These are phyloP conservation scores for Porphyrio hochstetteri DNA, from an alignment of 2,113 vertebrate genomes.

Conservation along the genomic window DNA sequence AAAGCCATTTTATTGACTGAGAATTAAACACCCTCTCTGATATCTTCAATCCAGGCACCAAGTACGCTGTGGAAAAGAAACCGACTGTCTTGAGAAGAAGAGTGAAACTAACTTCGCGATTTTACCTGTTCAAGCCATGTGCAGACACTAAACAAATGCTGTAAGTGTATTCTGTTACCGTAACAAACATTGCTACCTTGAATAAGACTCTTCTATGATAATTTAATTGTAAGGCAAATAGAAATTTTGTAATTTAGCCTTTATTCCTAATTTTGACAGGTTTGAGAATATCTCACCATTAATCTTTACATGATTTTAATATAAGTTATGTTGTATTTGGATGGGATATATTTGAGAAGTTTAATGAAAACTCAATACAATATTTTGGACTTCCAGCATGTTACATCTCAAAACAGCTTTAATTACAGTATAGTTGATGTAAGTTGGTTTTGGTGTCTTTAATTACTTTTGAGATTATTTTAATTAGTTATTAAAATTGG, in stretches of 20 bases:
- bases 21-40: neutral
- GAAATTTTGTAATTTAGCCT: neutral
- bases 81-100: neutral
- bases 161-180: neutral
- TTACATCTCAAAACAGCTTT: neutral
- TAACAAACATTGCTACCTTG: neutral
- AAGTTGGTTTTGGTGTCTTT: neutral
- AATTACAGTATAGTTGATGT: neutral
- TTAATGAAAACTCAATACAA: neutral
- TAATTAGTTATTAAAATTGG: slow-evolving; percentile 3
- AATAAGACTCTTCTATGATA: neutral
- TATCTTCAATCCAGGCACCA: neutral
- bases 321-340: neutral
- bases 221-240: neutral
- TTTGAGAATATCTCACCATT: neutral
- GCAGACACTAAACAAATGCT: neutral
- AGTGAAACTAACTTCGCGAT: neutral
- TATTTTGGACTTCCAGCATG: neutral
- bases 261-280: neutral
- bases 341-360: neutral
- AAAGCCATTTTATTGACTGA: neutral
- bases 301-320: neutral
- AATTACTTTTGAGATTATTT: neutral
- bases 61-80: neutral
- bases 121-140: neutral